Conservation (phyloP, 2,797 vertebrate species). For the Cichlasoma orientale region DNA sequence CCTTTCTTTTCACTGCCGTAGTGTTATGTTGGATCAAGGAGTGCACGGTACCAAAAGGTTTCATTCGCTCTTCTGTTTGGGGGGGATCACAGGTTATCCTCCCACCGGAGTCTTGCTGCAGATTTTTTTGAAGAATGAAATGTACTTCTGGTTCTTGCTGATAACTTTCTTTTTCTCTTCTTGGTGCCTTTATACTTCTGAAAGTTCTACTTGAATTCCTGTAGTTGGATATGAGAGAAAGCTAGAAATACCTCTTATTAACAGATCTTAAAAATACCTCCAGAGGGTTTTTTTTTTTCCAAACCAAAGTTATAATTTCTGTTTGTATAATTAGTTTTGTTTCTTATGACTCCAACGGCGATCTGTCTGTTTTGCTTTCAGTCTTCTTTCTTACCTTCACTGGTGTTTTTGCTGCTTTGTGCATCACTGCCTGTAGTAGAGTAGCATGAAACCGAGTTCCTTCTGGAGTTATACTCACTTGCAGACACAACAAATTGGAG, state of each 20-base stretch:
- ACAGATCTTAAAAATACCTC: background rate
- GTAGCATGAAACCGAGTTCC: background rate
- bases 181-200: background rate
- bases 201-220: background rate
- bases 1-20: constrained; percentile 37
- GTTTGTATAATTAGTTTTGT: background rate
- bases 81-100: constrained; percentile 1
- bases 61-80: background rate
- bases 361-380: background rate
- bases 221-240: background rate
- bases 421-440: background rate
- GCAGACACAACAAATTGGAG: background rate
- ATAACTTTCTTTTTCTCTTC: background rate
- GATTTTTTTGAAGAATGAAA: constrained; percentile 14
- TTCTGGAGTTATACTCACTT: background rate
- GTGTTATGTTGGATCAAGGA: constrained; percentile 8
- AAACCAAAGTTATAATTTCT: background rate
- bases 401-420: background rate
- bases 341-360: background rate
- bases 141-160: constrained; percentile 4
- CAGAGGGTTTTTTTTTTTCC: background rate
- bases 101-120: background rate
- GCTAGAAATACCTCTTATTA: background rate
- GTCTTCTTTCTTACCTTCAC: background rate
- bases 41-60: background rate